These are phyloP conservation scores for Blastomussa wellsi DNA, from an alignment of 92 coral and sea anemone genomes.

Conservation along the genomic window DNA sequence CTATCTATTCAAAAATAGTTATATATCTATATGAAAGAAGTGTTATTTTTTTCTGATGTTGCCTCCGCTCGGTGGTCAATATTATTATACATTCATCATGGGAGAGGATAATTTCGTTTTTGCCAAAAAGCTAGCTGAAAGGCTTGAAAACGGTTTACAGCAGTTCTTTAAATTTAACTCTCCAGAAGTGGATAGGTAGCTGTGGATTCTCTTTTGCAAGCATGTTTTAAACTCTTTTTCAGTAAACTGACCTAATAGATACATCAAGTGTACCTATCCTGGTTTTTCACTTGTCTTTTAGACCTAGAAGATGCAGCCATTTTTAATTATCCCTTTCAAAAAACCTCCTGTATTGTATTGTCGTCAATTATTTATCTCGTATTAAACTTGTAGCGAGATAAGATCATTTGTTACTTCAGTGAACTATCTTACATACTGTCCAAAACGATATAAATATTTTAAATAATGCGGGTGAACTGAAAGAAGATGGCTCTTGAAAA, in stretches of 20 bases:
- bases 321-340: neutral
- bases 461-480: neutral
- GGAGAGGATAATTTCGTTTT: neutral
- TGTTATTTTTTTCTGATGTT: too few relatives aligned
- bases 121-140: neutral
- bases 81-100: neutral
- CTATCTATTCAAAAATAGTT: too few relatives aligned
- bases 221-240: neutral
- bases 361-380: constrained; percentile 8
- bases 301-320: neutral
- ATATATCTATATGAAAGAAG: too few relatives aligned
- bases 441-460: neutral
- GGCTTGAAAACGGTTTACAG: neutral
- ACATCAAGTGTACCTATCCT: neutral
- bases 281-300: too few relatives aligned
- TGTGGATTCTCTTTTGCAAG: neutral
- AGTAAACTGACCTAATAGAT: neutral
- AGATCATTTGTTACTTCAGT: neutral
- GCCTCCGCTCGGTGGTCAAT: constrained; percentile 1
- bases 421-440: neutral
- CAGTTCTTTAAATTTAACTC: neutral
- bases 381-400: neutral
- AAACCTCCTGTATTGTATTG: neutral
- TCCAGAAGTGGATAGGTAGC: too few relatives aligned
- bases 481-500: neutral